Evolutionary conservation across 1,140 invertebrate species (phyloP), one percentile per base, ranked within the genome.

Genomic region (Cylas formicarius): DNA sequence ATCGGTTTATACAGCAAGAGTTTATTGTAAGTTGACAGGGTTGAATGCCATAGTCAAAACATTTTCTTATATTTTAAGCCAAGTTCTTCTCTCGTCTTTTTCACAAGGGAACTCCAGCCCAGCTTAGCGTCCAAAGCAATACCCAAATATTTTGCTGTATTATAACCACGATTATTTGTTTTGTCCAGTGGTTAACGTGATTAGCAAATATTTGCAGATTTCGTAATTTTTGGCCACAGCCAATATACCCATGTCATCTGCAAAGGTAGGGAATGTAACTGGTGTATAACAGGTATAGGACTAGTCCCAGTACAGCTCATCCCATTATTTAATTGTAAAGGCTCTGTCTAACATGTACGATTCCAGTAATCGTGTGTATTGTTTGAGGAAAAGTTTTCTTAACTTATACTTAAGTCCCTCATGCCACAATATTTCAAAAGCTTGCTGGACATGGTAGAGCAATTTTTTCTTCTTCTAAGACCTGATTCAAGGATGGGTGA

Each of bases 41-140:
- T 34, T 52, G 48, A 6, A 50, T 44, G 0, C 50, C 52, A 39
- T 55, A 56, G 27, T 53, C 57, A 61, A 23, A 52, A 52, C 29
- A 56, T 46, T 18, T 53, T 48, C 13, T 33, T 38, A 4, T 53
- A 27, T 48, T 52, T 55, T 20, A 44, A n/a, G 10, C 45, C 20
- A 7, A 61, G 8, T 50, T 61, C 29, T 36, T 17, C 38, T 55
- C 18, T 37, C 44, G 45, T 44, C 36, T 46, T 53, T 52, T 60
- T 55, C 7, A 53, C 38, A 46, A 56, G 50, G 16, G 42, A 17
- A 16, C 38, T 48, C 53, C 55, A 56, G 13, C 44, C 44, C 24
- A 58, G 34, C 28, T 52, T 54, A 9, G 51, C 36, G 36, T 60
- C 58, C 4, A 60, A 49, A 24, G 43, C 44, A 20, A 60, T 44